Percentiles rank a stretch among this genome's conserved stretches.
Evolutionary conservation across 2,888 invertebrate species (phyloP).

Genomic region (Athalia circularis): DNA sequence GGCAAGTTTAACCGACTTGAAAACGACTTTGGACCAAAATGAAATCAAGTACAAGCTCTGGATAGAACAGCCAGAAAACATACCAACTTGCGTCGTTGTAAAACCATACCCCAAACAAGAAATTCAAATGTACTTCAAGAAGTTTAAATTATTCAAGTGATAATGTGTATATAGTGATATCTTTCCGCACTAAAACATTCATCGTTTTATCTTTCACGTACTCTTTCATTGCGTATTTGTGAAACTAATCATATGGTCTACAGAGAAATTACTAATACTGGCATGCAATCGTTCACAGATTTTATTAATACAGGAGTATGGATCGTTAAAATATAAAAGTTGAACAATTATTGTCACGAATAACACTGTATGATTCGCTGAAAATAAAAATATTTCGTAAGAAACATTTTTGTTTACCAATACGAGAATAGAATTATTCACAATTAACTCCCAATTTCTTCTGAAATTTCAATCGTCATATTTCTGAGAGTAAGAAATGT

Average conservation of each 20-base stretch:
- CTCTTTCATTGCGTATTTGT: neutral
- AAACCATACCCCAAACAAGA: conserved; percentile 93
- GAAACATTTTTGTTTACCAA: neutral
- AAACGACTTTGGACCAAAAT: conserved; percentile 82
- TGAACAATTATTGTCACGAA: neutral
- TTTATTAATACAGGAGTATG: conserved; percentile 15
- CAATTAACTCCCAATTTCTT: too few relatives aligned
- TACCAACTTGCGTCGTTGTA: conserved; percentile 93
- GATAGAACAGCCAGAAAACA: conserved; percentile 98
- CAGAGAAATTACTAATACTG: neutral
- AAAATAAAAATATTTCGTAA: neutral
- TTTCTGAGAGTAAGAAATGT: too few relatives aligned
- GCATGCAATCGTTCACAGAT: neutral
- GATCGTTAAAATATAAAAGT: conserved; percentile 14
- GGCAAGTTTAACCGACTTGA: conserved; percentile 81
- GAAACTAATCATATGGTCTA: neutral
- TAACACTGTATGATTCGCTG: neutral
- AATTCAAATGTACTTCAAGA: conserved; percentile 89
- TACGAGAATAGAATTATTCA: neutral
- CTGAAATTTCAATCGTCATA: too few relatives aligned
- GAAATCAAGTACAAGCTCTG: conserved; percentile 92
- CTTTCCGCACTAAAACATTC: neutral
- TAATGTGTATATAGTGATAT: conserved; percentile 47
- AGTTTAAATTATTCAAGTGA: conserved; percentile 87
- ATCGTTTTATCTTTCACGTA: neutral